These are phyloP conservation scores for Lumbricus terrestris DNA, from an alignment of 2,888 invertebrate genomes.

Conservation along the genomic window DNA sequence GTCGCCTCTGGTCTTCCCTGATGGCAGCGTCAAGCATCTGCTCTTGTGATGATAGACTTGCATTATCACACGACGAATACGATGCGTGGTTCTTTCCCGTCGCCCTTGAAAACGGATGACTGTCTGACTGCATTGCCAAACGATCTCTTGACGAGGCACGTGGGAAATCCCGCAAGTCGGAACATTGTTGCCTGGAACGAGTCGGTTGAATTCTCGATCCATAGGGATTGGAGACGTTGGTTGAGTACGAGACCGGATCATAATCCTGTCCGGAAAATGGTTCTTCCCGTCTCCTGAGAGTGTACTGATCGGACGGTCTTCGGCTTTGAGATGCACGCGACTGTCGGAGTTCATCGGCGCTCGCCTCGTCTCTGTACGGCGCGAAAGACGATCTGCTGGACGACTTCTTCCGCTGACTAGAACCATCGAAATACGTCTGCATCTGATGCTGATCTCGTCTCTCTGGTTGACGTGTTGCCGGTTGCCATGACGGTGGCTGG, in stretches of 20 bases:
- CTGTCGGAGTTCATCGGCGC: not conserved
- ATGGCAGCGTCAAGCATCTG: not conserved
- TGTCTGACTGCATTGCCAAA: not conserved
- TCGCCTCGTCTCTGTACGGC: not conserved
- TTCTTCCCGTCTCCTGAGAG: not conserved
- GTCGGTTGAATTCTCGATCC: not conserved
- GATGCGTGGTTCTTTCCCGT: not conserved
- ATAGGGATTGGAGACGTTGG: not conserved
- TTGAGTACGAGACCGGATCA: not conserved
- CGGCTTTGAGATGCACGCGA: constrained; percentile 4
- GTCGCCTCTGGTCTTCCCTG: not conserved
- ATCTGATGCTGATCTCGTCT: not conserved
- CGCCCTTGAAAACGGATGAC: no score
- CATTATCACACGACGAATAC: not conserved
- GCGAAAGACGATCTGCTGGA: not conserved
- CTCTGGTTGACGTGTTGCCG: not conserved
- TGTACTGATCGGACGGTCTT: not conserved
- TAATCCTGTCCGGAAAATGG: not conserved
- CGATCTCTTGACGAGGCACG: not conserved
- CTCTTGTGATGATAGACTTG: not conserved
- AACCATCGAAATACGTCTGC: constrained; percentile 4
- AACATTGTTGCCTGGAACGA: not conserved
- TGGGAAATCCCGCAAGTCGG: not conserved
- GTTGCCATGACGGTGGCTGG: not conserved
- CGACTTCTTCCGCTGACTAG: not conserved